A percentile compares a stretch with the other conserved stretches of the same genome.
Conservation (phyloP, 2,888 invertebrate species). For the Pheosia gnoma region DNA sequence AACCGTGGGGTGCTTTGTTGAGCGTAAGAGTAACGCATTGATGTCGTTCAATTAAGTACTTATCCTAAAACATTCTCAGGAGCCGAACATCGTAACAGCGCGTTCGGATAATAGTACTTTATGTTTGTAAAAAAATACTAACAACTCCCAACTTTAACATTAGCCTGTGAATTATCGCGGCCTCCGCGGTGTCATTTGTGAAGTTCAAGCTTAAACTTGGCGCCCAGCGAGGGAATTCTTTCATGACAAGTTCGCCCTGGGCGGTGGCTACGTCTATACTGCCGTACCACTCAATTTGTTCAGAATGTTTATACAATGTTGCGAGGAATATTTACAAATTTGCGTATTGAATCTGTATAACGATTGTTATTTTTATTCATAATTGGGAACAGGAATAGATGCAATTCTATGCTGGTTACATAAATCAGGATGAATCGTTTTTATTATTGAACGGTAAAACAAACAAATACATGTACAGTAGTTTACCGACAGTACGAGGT, state of each 20-base stretch:
- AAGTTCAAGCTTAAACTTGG: slow-evolving; percentile 68
- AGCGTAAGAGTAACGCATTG: too few species aligned
- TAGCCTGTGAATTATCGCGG: slow-evolving; percentile 79
- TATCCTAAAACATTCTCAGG: slow-evolving; percentile 41
- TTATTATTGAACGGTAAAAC: too few species aligned
- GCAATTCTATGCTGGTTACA: too few species aligned
- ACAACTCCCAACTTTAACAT: slow-evolving; percentile 79
- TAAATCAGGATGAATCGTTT: too few species aligned
- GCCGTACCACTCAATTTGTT: slow-evolving; percentile 45
- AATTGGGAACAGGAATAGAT: neutral
- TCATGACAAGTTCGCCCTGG: slow-evolving; percentile 50
- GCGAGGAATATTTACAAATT: slow-evolving; percentile 17
- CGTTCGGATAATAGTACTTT: slow-evolving; percentile 65
- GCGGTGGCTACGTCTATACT: slow-evolving; percentile 49
- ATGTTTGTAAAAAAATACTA: slow-evolving; percentile 71
- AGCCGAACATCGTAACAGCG: slow-evolving; percentile 51
- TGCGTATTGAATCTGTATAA: slow-evolving; percentile 10
- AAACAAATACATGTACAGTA: too few species aligned
- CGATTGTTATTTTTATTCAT: neutral
- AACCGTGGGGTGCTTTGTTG: too few species aligned
- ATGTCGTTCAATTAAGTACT: too few species aligned
- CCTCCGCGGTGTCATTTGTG: slow-evolving; percentile 80
- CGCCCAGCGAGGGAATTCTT: slow-evolving; percentile 60
- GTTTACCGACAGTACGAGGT: too few species aligned
- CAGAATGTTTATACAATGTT: slow-evolving; percentile 44